Conservation (phyloP, 2,113 vertebrate species). For the Chauna torquata region DNA sequence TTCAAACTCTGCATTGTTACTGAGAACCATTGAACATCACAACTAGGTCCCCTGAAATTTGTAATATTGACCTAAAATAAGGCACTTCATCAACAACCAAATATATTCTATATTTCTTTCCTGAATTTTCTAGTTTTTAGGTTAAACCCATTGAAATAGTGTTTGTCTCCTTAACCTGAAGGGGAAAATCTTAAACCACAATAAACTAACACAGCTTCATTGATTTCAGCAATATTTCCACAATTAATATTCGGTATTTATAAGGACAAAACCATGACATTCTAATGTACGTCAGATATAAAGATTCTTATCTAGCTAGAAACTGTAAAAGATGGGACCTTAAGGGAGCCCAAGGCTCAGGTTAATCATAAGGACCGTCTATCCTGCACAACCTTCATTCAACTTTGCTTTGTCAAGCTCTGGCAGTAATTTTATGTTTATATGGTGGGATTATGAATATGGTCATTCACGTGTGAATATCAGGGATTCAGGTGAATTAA, state of each 20-base stretch:
- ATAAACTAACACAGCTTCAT: background rate
- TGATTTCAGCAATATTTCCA: background rate
- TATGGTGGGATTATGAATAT: constrained; percentile 26
- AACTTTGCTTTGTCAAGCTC: constrained; percentile 33
- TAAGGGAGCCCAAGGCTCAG: background rate
- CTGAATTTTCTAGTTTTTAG: background rate
- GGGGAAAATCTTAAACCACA: background rate
- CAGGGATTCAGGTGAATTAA: constrained; percentile 58
- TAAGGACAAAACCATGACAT: background rate
- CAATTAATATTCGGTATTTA: background rate
- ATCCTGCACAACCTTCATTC: constrained; percentile 32
- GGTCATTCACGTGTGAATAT: constrained; percentile 38
- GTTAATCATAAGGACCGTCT: background rate
- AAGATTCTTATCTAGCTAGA: background rate
- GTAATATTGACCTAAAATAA: background rate
- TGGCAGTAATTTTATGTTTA: constrained; percentile 39
- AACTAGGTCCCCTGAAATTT: background rate
- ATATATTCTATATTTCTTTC: background rate
- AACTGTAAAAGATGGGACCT: background rate
- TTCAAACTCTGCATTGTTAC: background rate
- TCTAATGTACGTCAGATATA: background rate
- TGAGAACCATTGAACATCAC: background rate
- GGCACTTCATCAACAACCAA: background rate
- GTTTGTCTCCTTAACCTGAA: background rate
- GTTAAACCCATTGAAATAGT: background rate